Evolutionary conservation across 2,797 vertebrate species (phyloP), one percentile per base, ranked within the genome.

Genomic region (Ficedula albicollis): DNA sequence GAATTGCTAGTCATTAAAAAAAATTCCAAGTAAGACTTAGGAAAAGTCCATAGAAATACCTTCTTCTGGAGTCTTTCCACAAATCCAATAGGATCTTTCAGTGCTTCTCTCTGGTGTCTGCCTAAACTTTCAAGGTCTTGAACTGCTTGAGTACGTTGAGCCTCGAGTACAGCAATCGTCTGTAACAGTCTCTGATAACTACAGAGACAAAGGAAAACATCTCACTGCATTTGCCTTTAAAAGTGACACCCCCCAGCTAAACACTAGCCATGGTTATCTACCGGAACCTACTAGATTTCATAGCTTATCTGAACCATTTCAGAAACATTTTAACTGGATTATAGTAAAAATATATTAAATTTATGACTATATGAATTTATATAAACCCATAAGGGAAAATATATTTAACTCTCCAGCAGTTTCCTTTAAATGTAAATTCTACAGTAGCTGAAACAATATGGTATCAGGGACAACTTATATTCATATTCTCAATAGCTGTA

Each of bases 111-210:
- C 98, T 99, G 99, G 94, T 99, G 99, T 94, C 97, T 98, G 54
- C 98, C 98, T 98, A 99, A 97, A 89, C 98, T 98, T 98, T 99
- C 99, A 97, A 99, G 98, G 98, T 99, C 99, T 97, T 99, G 98
- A 95, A 99, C 98, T 97, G 99, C 99, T 98, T 99, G 99, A 59
- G 99, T 98, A 84, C 99, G 99, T 96, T 99, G 99, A 95, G 99
- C 99, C 98, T 99, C 99, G 23, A 99, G 98, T 58, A 99, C 99
- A 25, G 99, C 98, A 89, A 99, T 99, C 95, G 99, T 99, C 98
- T 99, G 99, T 97, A 99, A 98, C 95, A 99, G 98, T 97, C 99
- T 99, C 99, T 99, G 99, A 97, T 99, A 99, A 98, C 99, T 99
- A 98, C 94, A 97, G 96, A 98, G 95, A 98, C 96, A 98, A 97